These are phyloP conservation scores for Zonotrichia albicollis DNA, from an alignment of 2,797 vertebrate species.

Conservation along the genomic window DNA sequence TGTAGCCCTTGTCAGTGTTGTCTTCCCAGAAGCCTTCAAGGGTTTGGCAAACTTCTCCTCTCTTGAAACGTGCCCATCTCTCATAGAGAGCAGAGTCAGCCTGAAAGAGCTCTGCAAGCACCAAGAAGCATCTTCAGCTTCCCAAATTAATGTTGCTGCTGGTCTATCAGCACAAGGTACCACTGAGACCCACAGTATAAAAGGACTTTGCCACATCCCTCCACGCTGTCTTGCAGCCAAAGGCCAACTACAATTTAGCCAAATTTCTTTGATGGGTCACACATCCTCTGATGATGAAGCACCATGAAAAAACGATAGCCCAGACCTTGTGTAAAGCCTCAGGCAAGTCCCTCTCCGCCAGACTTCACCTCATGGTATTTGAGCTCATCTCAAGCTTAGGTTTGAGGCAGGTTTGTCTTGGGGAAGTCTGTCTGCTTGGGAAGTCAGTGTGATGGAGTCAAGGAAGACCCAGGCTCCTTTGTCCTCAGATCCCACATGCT, in stretches of 20 bases:
- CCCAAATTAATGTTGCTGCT: not conserved
- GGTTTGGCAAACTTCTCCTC: not conserved
- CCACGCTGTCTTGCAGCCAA: not conserved
- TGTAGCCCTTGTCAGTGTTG: not conserved
- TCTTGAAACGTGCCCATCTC: rapidly evolving
- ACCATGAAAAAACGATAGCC: not conserved
- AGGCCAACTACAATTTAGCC: not conserved
- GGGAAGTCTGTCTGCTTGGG: not conserved
- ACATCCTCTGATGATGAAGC: not conserved
- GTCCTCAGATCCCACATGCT: not conserved
- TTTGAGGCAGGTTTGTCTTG: not conserved
- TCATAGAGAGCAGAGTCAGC: not conserved
- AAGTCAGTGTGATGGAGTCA: not conserved
- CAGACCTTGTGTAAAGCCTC: not conserved
- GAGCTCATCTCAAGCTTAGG: not conserved
- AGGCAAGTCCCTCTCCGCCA: not conserved
- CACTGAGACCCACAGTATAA: not conserved
- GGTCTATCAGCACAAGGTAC: not conserved
- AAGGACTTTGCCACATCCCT: not conserved
- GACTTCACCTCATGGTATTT: not conserved
- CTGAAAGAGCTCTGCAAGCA: not conserved
- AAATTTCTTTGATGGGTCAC: not conserved
- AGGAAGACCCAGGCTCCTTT: rapidly evolving
- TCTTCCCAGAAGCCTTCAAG: not conserved
- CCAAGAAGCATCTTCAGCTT: not conserved